Percentiles rank a stretch among this genome's conserved stretches.
Evolutionary conservation across 2,888 invertebrate species (phyloP).

Genomic region (Lampropteryx suffumata): DNA sequence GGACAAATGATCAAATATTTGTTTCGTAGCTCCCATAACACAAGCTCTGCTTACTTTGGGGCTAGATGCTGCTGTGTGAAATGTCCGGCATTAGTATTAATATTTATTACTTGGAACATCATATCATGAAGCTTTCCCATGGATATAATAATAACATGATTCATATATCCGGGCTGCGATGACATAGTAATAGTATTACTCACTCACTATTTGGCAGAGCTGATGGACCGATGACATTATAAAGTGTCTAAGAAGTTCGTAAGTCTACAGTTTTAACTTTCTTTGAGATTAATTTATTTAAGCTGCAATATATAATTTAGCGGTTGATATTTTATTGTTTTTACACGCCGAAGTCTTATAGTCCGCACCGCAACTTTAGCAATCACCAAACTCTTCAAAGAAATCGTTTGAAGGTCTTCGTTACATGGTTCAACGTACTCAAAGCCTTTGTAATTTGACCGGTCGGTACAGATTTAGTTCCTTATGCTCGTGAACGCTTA

Average conservation of each 20-base stretch:
- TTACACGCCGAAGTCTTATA: not conserved
- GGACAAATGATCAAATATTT: too few relatives aligned
- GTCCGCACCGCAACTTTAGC: not conserved
- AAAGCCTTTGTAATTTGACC: conserved; percentile 45
- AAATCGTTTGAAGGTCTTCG: conserved; percentile 25
- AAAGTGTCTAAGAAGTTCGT: too few relatives aligned
- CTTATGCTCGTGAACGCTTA: conserved; percentile 35
- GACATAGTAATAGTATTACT: conserved; percentile 20
- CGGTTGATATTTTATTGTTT: conserved; percentile 1
- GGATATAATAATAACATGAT: conserved; percentile 10
- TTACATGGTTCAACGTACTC: conserved; percentile 44
- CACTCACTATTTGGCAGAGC: conserved; percentile 6
- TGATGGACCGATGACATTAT: too few relatives aligned
- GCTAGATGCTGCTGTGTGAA: too few relatives aligned
- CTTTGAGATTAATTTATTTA: too few relatives aligned
- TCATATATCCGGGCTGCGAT: conserved; percentile 31
- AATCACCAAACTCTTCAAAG: conserved; percentile 4
- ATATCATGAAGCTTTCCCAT: conserved; percentile 24
- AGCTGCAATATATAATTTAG: not conserved
- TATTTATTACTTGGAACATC: too few relatives aligned
- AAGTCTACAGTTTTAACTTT: too few relatives aligned
- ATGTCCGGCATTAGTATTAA: too few relatives aligned
- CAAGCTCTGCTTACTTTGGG: too few relatives aligned
- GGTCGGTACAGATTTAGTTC: conserved; percentile 44
- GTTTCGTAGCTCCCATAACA: too few relatives aligned